Base-by-base conservation (phyloP, 2,113 vertebrate species). In the Rhabdornis inornatus region DNA sequence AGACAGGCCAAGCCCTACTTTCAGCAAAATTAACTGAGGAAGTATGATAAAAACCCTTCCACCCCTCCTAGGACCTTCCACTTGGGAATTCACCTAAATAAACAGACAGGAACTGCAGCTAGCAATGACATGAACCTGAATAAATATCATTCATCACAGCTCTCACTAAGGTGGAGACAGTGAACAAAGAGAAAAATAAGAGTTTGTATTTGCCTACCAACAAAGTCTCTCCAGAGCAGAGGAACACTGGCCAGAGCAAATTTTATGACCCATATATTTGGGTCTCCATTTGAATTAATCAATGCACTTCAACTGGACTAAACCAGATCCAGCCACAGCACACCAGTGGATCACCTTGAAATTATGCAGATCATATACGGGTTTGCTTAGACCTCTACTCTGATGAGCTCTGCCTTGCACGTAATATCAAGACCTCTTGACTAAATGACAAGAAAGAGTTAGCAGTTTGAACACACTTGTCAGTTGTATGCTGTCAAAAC, bases 361-460 rank as follows among this genome's bases (percentile, higher is more conserved):
- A 69, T 2, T 0, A 4, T 3, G 42, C 2, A 35, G 50, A 39
- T 2, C 15, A 1, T n/a, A n/a, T n/a, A n/a, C 2, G 55, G n/a
- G 11, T 50, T 20, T 80, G 64, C 66, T 80, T 19, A 57, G 45
- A 52, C 20, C 53, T 33, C 75, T 31, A 3, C 49, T 49, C 49
- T 1, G 3, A 24, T 14, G 10, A 89, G 25, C 15, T 78, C 27
- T 55, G 28, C 56, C 63, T 63, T 37, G 44, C 22, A 31, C 13
- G 1, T 9, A 64, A 53, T 15, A 30, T 28, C 52, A 71, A 18
- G 37, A 85, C 20, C 14, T 75, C 88, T 9, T 14, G 8, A 40
- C 25, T 11, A 19, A 47, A 45, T 10, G 24, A 56, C 72, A 84
- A 70, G 24, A n/a, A 83, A 35, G 44, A 68, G 49, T 1, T 37